Base-by-base conservation (phyloP, 2,797 vertebrate species). In the Diplodus sargus region DNA sequence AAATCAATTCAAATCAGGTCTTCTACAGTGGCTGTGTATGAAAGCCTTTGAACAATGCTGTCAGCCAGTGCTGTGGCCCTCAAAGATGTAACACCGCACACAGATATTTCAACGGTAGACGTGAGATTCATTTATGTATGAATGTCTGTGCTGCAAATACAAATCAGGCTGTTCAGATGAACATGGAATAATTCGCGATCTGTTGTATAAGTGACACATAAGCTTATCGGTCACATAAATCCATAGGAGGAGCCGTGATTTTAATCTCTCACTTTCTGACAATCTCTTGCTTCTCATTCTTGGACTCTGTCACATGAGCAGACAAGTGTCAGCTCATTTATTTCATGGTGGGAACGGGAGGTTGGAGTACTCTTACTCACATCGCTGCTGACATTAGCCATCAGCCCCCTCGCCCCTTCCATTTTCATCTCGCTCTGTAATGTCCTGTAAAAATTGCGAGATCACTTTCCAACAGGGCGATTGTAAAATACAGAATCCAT, bases 311-410 rank as follows among this genome's bases (percentile, higher is more conserved):
- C 74, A 79, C 68, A 71, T 49, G 67, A 78, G 28, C 17, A 45
- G 64, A 7, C 48, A 74, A 77, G 56, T 79, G 79, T 83, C 81
- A 74, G 47, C 77, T 84, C 65, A 68, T 72, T 85, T 66, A 83
- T 83, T 67, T 88, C 57, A 69, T 57, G 28, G 73, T 47, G 71
- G 59, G 13, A 39, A 53, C 67, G 59, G 64, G 57, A 77, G 63
- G 66, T 78, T 75, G 47, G 43, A 74, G 57, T n/a, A 47, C 14
- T n/a, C 59, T 88, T 82, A 74, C 70, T 84, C 57, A 63, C 68
- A 69, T 78, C 45, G 0, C 39, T 53, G 58, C 67, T 64, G 70
- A 80, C 78, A 60, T 76, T 53, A 73, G 56, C 56, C 34, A 0
- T 70, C 62, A 74, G 53, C 76, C 34, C 17, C 25, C 65, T 64